Percentiles rank a stretch among this genome's conserved stretches.
phyloP scores from a whole-genome alignment of 2,797 vertebrate species.

The Myoxocephalus aenaeus region DNA sequence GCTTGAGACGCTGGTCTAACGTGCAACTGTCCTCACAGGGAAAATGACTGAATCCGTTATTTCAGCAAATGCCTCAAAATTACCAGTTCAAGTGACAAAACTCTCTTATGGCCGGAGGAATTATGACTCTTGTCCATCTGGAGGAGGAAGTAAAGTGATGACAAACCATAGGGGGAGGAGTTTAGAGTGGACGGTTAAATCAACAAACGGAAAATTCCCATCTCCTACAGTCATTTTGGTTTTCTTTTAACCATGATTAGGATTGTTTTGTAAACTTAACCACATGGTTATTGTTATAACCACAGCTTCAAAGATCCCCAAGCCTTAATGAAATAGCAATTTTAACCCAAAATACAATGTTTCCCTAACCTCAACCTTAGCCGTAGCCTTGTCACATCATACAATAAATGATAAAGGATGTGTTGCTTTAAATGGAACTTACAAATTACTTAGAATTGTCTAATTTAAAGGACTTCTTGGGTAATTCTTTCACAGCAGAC shows the following conservation, averaged over 20 bases:
- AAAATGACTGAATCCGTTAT: neutral
- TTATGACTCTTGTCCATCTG: neutral
- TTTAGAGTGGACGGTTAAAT: neutral
- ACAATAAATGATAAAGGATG: neutral
- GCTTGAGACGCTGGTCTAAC: neutral
- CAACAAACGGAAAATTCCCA: neutral
- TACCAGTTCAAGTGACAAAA: neutral
- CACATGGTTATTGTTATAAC: slow-evolving; percentile 1
- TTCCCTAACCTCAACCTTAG: neutral
- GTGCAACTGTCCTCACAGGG: neutral
- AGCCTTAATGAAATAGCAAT: neutral
- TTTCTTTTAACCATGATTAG: slow-evolving; percentile 7
- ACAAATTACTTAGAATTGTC: neutral
- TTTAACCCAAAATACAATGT: neutral
- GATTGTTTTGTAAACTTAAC: neutral
- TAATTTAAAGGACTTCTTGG: neutral
- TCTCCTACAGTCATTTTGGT: neutral
- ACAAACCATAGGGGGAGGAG: neutral
- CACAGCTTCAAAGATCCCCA: neutral
- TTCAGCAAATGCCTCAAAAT: neutral
- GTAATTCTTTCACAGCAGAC: neutral
- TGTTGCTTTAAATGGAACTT: neutral
- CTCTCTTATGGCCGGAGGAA: neutral
- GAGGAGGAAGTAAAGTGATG: slow-evolving; percentile 4
- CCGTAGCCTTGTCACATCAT: neutral